phyloP scores from a whole-genome alignment of 2,888 invertebrate species.

The Trachelus tabidus region DNA sequence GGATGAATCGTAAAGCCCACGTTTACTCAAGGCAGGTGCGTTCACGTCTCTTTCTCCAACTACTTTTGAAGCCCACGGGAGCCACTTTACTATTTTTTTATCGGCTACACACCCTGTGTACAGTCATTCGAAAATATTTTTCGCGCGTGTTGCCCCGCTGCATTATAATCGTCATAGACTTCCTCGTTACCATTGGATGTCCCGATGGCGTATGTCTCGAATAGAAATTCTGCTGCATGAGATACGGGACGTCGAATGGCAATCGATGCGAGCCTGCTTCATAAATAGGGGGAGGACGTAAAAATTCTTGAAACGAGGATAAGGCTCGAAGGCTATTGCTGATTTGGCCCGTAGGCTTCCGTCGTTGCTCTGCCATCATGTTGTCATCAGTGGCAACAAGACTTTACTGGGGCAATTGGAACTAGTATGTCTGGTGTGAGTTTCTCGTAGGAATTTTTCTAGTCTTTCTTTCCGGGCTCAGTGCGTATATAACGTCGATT shows the following conservation, averaged over 20 bases:
- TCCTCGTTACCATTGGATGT: not conserved
- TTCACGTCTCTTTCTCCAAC: not conserved
- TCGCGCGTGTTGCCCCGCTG: not conserved
- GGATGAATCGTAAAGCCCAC: not conserved
- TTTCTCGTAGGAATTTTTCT: slow-evolving; percentile 30
- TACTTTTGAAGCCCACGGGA: not conserved
- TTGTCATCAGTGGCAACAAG: slow-evolving; percentile 30
- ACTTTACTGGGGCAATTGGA: slow-evolving; percentile 42
- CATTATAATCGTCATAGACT: not conserved
- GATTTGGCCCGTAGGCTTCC: slow-evolving; percentile 1
- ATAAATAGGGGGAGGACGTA: not conserved
- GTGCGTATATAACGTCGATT: not conserved
- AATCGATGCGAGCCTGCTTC: not conserved
- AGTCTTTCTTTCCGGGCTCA: slow-evolving; percentile 11
- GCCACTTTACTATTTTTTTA: not conserved
- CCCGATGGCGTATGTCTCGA: not conserved
- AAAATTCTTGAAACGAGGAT: not conserved
- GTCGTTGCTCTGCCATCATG: slow-evolving; percentile 27
- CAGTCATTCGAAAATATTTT: not conserved
- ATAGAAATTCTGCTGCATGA: not conserved
- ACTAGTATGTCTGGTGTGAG: slow-evolving; percentile 26
- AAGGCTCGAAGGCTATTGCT: not conserved
- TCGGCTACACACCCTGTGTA: not conserved
- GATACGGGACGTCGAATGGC: not conserved
- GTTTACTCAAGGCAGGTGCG: not conserved